These are phyloP conservation scores for Saiga tatarica DNA, from an alignment of 2,113 vertebrate genomes.

Conservation along the genomic window DNA sequence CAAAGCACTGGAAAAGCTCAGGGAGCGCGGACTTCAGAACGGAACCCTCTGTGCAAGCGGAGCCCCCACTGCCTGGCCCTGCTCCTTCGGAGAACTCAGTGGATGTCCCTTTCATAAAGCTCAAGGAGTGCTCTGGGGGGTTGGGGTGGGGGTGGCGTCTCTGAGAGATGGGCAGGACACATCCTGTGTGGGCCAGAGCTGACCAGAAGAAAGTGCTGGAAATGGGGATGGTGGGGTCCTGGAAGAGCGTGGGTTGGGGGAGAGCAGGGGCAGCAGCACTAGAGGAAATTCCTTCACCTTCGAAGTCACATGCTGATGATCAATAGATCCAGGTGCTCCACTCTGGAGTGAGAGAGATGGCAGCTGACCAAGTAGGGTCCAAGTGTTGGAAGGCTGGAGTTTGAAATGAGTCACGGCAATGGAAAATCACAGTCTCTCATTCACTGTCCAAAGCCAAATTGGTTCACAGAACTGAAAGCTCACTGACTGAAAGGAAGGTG, in stretches of 20 bases:
- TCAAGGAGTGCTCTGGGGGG: too few species aligned
- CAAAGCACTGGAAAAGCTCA: not conserved
- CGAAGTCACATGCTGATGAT: not conserved
- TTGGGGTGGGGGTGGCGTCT: not conserved
- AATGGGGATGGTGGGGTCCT: not conserved
- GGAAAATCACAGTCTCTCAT: not conserved
- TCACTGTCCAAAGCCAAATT: not conserved
- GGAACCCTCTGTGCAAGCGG: not conserved
- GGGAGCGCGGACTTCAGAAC: not conserved
- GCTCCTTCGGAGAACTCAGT: not conserved
- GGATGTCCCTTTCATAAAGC: not conserved
- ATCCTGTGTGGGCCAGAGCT: not conserved
- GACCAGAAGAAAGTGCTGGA: not conserved
- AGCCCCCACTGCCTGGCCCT: not conserved
- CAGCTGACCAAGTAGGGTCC: not conserved
- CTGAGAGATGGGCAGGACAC: not conserved
- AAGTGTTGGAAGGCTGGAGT: not conserved
- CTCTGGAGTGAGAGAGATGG: not conserved
- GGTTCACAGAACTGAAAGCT: not conserved
- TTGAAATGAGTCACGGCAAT: not conserved
- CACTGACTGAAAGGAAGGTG: not conserved
- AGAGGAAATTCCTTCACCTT: not conserved
- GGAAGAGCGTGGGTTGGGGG: not conserved
- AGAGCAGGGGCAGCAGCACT: accelerated
- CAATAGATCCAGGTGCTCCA: not conserved